Percentiles rank a stretch among this genome's conserved stretches.
These are phyloP conservation scores for Nebria salina DNA, from an alignment of 2,888 invertebrate species.

Conservation along the genomic window DNA sequence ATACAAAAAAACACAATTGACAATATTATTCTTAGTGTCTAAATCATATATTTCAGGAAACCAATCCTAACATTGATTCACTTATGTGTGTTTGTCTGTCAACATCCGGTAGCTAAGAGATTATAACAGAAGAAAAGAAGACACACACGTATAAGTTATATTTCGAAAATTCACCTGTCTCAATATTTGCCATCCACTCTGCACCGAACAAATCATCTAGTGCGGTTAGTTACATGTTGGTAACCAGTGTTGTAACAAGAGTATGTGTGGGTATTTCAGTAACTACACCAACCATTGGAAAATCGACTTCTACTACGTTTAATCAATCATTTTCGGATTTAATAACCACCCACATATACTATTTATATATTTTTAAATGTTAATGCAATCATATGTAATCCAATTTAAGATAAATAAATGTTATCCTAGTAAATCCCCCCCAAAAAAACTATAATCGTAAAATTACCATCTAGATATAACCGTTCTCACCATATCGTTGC, in stretches of 20 bases:
- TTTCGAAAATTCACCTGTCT: constrained; percentile 17
- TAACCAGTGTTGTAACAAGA: neutral
- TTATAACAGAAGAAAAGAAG: neutral
- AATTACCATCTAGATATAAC: neutral
- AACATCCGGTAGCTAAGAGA: constrained; percentile 1
- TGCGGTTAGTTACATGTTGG: neutral
- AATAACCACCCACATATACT: too few relatives aligned
- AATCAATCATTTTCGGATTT: too few relatives aligned
- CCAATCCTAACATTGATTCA: neutral
- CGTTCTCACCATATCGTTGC: neutral
- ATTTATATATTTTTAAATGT: too few relatives aligned
- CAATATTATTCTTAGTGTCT: neutral
- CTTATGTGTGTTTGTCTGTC: neutral
- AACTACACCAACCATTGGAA: neutral
- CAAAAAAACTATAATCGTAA: neutral
- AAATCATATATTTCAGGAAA: neutral
- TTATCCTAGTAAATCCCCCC: neutral
- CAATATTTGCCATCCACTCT: constrained; percentile 37
- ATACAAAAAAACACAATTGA: neutral
- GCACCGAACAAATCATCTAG: constrained; percentile 35
- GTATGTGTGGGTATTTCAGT: neutral
- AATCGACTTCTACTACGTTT: neutral
- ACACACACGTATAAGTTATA: neutral
- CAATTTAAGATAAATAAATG: neutral
- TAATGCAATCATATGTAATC: neutral